These are phyloP conservation scores for Sandelia bainsii DNA, from an alignment of 2,797 vertebrate species.

Conservation along the genomic window DNA sequence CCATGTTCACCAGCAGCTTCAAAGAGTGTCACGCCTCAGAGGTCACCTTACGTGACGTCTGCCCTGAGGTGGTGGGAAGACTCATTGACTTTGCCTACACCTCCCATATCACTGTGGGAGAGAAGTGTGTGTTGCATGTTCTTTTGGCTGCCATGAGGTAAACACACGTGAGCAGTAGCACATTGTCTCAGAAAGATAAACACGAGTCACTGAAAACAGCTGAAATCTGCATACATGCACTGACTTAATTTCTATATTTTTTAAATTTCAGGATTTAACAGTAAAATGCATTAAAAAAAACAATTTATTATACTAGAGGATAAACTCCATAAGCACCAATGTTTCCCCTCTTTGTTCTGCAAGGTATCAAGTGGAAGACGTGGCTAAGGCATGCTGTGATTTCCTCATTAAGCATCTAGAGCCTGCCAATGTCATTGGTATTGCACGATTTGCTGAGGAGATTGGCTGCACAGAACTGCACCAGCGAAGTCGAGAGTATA, in stretches of 20 bases:
- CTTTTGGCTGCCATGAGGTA: conserved; percentile 87
- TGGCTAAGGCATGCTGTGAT: conserved; percentile 87
- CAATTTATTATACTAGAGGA: background rate
- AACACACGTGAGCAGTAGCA: conserved; percentile 12
- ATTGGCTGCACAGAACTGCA: conserved; percentile 85
- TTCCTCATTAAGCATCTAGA: conserved; percentile 87
- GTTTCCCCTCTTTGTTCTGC: background rate
- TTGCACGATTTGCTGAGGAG: conserved; percentile 87
- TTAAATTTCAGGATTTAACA: background rate
- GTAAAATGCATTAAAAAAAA: background rate
- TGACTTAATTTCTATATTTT: background rate
- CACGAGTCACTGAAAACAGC: background rate
- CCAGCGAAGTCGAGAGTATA: conserved; percentile 82
- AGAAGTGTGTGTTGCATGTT: conserved; percentile 86
- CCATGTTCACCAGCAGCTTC: conserved; percentile 90
- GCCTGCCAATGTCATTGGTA: conserved; percentile 88
- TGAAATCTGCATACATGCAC: background rate
- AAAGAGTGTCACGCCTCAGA: conserved; percentile 83
- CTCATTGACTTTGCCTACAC: conserved; percentile 90
- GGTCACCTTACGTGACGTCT: conserved; percentile 85
- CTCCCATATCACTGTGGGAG: conserved; percentile 86
- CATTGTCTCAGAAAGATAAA: background rate
- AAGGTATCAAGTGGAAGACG: conserved; percentile 88
- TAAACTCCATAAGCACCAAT: background rate
- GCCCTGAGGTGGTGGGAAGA: conserved; percentile 85